Conservation (phyloP, 2,113 vertebrate species). For the Notiomystis cincta region DNA sequence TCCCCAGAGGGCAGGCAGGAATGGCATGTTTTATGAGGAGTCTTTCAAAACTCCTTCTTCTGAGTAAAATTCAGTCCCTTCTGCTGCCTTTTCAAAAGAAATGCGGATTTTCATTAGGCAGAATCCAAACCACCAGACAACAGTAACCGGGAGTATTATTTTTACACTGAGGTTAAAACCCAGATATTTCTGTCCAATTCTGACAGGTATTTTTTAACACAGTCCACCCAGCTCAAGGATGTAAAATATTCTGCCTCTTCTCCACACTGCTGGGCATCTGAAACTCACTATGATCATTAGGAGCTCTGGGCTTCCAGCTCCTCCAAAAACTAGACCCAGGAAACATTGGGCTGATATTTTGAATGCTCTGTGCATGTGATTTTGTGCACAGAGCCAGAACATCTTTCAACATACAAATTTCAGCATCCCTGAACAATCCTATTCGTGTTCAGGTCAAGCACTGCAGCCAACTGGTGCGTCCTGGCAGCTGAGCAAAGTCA, state of each 20-base stretch:
- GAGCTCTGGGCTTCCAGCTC: neutral
- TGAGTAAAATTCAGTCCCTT: neutral
- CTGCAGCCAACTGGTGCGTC: neutral
- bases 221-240: neutral
- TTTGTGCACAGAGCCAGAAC: neutral
- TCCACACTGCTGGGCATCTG: neutral
- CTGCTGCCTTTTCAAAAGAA: neutral
- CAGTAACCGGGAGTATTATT: neutral
- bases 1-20: neutral
- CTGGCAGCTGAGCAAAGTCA: neutral
- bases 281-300: neutral
- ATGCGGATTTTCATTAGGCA: neutral
- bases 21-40: neutral
- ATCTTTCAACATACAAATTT: neutral
- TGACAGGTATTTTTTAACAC: neutral
- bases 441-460: neutral
- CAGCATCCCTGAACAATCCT: neutral
- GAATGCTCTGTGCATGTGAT: neutral
- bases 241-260: neutral
- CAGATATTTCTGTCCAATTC: neutral
- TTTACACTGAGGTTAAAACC: neutral
- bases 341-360: neutral
- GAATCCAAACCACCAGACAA: neutral
- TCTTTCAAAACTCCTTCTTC: neutral
- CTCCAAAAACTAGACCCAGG: neutral